Conservation (phyloP, 2,797 vertebrate genomes). For the Epinephelus malabaricus region DNA sequence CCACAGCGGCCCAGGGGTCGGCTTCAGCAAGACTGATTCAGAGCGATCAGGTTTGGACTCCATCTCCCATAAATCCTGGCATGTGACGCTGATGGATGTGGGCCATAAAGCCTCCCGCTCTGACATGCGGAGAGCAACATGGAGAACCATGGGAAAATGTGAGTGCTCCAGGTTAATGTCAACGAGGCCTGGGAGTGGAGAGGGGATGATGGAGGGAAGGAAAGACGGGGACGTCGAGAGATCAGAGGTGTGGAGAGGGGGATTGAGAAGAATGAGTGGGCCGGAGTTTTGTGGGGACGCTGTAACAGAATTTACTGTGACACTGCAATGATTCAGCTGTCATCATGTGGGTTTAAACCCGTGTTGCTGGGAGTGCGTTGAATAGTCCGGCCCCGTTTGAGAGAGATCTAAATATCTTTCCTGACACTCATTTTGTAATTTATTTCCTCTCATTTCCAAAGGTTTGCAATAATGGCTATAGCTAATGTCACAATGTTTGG, state of each 20-base stretch:
- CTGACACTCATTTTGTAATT: slow-evolving; percentile 35
- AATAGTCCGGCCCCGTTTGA: neutral
- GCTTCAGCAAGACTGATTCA: slow-evolving; percentile 82
- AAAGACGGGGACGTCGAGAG: slow-evolving; percentile 57
- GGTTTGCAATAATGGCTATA: slow-evolving; percentile 21
- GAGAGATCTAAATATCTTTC: slow-evolving; percentile 33
- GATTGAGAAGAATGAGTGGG: slow-evolving; percentile 62
- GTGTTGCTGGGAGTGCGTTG: slow-evolving; percentile 30
- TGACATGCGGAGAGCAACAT: slow-evolving; percentile 83
- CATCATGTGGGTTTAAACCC: slow-evolving; percentile 49
- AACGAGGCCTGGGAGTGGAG: slow-evolving; percentile 79
- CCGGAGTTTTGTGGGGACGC: slow-evolving; percentile 52
- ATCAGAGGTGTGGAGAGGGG: slow-evolving; percentile 66
- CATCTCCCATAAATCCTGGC: slow-evolving; percentile 86
- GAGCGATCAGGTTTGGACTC: slow-evolving; percentile 82
- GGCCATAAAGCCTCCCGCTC: slow-evolving; percentile 82
- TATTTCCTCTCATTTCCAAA: slow-evolving; percentile 30
- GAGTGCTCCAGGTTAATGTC: slow-evolving; percentile 86
- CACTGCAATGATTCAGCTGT: slow-evolving; percentile 69
- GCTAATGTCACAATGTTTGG: slow-evolving; percentile 6
- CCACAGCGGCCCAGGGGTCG: slow-evolving; percentile 78
- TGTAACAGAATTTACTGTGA: slow-evolving; percentile 65
- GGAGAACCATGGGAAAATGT: slow-evolving; percentile 80
- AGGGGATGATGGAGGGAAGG: slow-evolving; percentile 75
- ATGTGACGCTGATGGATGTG: slow-evolving; percentile 84